Percentiles rank a stretch among this genome's conserved stretches.
These are phyloP conservation scores for Paramormyrops hopkinsi DNA, from an alignment of 2,797 vertebrate species.

Conservation along the genomic window DNA sequence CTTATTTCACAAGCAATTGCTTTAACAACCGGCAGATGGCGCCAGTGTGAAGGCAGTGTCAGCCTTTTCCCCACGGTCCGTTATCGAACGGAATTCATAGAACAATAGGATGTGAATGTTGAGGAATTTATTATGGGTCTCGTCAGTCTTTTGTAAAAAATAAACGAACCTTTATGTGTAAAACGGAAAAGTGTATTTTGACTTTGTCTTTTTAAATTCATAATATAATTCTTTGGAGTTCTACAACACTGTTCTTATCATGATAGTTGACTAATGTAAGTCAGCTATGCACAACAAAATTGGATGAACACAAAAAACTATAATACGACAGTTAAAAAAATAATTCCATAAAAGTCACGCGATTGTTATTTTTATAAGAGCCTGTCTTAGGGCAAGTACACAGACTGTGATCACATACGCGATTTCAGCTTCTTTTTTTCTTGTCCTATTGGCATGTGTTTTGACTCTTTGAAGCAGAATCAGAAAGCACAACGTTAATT, in stretches of 20 bases:
- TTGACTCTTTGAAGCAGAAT: constrained; percentile 11
- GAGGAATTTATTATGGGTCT: constrained; percentile 17
- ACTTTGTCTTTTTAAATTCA: neutral
- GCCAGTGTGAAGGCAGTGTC: neutral
- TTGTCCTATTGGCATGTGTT: neutral
- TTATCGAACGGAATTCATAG: constrained; percentile 17
- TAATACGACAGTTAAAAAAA: neutral
- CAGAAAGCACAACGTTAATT: constrained; percentile 1
- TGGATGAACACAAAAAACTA: neutral
- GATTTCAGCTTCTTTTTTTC: neutral
- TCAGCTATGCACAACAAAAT: neutral
- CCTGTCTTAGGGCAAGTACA: neutral
- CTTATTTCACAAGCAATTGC: neutral
- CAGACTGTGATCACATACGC: neutral
- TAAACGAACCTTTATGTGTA: neutral
- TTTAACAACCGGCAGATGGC: constrained; percentile 15
- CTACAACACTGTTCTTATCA: neutral
- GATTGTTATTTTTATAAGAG: neutral
- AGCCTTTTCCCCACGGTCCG: neutral
- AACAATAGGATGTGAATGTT: constrained; percentile 21
- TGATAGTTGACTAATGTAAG: neutral
- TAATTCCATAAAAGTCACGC: neutral
- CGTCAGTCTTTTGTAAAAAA: neutral
- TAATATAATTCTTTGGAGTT: neutral
- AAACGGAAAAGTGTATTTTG: neutral